Conservation (phyloP, 2,888 invertebrate genomes). For the Eudemis profundana region DNA sequence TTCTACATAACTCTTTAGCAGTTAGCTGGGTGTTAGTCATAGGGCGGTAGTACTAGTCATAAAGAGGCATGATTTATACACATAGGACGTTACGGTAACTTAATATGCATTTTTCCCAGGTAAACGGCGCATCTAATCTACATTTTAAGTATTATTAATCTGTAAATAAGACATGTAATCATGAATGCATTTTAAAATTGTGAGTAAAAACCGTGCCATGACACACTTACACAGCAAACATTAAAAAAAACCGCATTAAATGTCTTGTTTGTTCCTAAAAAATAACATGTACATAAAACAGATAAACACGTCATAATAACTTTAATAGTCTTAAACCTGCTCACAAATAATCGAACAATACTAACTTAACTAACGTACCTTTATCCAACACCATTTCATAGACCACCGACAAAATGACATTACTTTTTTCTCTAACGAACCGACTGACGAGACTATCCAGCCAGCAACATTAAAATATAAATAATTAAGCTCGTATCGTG, state of each 20-base stretch:
- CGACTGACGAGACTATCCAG: conserved; percentile 58
- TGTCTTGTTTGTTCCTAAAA: not conserved
- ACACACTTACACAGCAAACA: not conserved
- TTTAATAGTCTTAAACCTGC: not conserved
- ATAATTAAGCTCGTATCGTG: conserved; percentile 70
- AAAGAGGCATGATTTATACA: too few relatives aligned
- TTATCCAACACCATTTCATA: conserved; percentile 50
- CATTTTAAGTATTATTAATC: too few relatives aligned
- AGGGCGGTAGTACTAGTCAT: too few relatives aligned
- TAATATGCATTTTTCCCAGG: too few relatives aligned
- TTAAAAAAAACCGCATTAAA: not conserved
- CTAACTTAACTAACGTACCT: conserved; percentile 42
- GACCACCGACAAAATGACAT: conserved; percentile 50
- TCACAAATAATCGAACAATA: conserved; percentile 14
- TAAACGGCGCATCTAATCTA: too few relatives aligned
- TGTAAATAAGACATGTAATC: too few relatives aligned
- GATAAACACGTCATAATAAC: not conserved
- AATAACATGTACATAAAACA: not conserved
- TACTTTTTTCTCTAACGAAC: conserved; percentile 61
- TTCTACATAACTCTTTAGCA: too few relatives aligned
- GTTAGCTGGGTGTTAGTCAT: too few relatives aligned
- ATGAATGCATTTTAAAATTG: too few relatives aligned
- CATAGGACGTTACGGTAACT: too few relatives aligned
- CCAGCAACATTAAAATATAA: conserved; percentile 73
- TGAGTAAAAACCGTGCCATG: not conserved